Evolutionary conservation across 2,888 invertebrate species (phyloP).

Genomic region (Octonoba sinensis): DNA sequence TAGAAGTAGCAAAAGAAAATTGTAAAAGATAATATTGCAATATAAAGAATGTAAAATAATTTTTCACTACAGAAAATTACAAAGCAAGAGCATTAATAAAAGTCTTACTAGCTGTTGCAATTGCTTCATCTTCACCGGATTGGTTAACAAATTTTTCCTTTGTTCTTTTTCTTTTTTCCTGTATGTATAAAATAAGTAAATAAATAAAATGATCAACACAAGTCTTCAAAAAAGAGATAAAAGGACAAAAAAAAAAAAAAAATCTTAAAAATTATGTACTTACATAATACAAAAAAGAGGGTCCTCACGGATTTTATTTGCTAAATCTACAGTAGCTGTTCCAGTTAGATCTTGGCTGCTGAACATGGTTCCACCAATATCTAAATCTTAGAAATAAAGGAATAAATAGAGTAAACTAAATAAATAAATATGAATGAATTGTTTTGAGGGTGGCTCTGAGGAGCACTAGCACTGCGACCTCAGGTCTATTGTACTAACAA

Average conservation of each 20-base stretch:
- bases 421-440: not conserved
- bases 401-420: not conserved
- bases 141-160: slow-evolving; percentile 85
- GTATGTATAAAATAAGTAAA: not conserved
- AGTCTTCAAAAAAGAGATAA: too few species aligned
- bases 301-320: slow-evolving; percentile 91
- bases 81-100: too few species aligned
- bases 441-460: too few species aligned
- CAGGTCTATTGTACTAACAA: too few species aligned
- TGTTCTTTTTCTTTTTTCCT: slow-evolving; percentile 89
- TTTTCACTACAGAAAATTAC: too few species aligned
- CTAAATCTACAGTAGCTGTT: slow-evolving; percentile 79
- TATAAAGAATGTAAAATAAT: too few species aligned
- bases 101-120: slow-evolving; percentile 80
- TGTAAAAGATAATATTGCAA: too few species aligned
- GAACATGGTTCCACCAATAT: slow-evolving; percentile 29
- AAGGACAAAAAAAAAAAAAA: too few species aligned
- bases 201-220: too few species aligned
- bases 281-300: slow-evolving; percentile 87
- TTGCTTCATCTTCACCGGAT: slow-evolving; percentile 90
- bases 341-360: slow-evolving; percentile 64
- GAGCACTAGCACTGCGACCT: too few species aligned
- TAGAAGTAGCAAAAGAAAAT: too few species aligned
- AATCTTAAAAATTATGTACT: not conserved
- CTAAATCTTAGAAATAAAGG: slow-evolving; percentile 19